phyloP scores from a whole-genome alignment of 2,888 invertebrate genomes.

The Synanthedon andrenaeformis region DNA sequence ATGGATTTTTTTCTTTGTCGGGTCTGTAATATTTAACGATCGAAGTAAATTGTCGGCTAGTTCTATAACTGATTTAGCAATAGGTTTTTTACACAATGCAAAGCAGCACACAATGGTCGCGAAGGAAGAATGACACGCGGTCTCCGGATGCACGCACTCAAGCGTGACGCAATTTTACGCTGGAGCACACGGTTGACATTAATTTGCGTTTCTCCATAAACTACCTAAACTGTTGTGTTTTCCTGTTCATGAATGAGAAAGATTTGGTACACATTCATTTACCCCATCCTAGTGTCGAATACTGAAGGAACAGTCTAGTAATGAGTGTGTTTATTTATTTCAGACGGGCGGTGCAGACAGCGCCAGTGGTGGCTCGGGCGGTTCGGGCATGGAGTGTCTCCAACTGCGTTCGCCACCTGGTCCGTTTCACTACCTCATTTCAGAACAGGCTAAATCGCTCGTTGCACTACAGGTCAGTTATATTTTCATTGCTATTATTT shows the following conservation, averaged over 20 bases:
- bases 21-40: slow-evolving; percentile 11
- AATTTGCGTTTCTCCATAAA: background rate
- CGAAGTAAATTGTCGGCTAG: slow-evolving; percentile 5
- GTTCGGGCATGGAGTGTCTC: slow-evolving; percentile 85
- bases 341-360: slow-evolving; percentile 69
- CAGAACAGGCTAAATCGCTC: slow-evolving; percentile 90
- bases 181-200: slow-evolving; percentile 33
- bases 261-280: no score
- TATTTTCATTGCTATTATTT: background rate
- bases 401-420: slow-evolving; percentile 78
- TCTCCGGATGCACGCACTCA: slow-evolving; percentile 38
- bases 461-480: slow-evolving; percentile 78
- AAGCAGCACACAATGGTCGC: slow-evolving; percentile 29
- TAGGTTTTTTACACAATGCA: slow-evolving; percentile 6
- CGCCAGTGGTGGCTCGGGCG: slow-evolving; percentile 69
- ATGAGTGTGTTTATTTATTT: slow-evolving; percentile 14
- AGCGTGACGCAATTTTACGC: slow-evolving; percentile 48
- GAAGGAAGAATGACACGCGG: slow-evolving; percentile 30
- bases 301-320: no score
- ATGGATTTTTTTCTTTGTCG: background rate
- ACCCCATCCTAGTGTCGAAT: no score
- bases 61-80: slow-evolving; percentile 12
- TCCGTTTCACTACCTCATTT: slow-evolving; percentile 85
- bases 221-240: no score
- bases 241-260: no score